phyloP scores from a whole-genome alignment of 1,140 invertebrate species.

The Pemphigus obesinymphae region DNA sequence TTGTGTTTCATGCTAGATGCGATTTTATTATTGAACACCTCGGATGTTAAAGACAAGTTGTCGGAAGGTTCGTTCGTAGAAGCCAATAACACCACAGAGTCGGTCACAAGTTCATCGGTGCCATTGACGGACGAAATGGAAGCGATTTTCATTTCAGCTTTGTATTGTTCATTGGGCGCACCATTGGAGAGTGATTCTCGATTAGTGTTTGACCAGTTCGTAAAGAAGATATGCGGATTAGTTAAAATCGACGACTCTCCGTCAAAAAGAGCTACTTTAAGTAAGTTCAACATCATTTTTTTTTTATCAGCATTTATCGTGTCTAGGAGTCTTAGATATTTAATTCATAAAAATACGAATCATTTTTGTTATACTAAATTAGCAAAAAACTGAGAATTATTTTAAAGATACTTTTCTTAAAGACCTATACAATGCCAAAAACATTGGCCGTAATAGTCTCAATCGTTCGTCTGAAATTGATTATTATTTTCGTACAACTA shows the following conservation, averaged over 20 bases:
- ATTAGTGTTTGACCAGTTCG: conserved; percentile 68
- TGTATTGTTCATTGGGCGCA: conserved; percentile 82
- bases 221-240: conserved; percentile 71
- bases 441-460: too few relatives aligned
- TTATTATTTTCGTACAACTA: too few relatives aligned
- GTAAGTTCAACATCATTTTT: not conserved
- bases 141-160: conserved; percentile 67
- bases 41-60: conserved; percentile 45
- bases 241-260: conserved; percentile 48
- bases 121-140: conserved; percentile 56
- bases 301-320: too few relatives aligned
- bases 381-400: too few relatives aligned
- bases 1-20: conserved; percentile 76
- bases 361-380: too few relatives aligned
- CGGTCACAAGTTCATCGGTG: conserved; percentile 51
- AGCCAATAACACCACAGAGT: not conserved
- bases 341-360: too few relatives aligned
- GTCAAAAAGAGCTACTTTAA: conserved; percentile 5
- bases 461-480: too few relatives aligned
- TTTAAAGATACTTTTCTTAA: too few relatives aligned
- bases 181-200: conserved; percentile 64
- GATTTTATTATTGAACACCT: conserved; percentile 52
- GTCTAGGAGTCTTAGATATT: too few relatives aligned
- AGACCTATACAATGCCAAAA: too few relatives aligned
- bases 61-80: not conserved